Evolutionary conservation across 2,888 invertebrate genomes (phyloP).

Genomic region (Pyrgus malvae): DNA sequence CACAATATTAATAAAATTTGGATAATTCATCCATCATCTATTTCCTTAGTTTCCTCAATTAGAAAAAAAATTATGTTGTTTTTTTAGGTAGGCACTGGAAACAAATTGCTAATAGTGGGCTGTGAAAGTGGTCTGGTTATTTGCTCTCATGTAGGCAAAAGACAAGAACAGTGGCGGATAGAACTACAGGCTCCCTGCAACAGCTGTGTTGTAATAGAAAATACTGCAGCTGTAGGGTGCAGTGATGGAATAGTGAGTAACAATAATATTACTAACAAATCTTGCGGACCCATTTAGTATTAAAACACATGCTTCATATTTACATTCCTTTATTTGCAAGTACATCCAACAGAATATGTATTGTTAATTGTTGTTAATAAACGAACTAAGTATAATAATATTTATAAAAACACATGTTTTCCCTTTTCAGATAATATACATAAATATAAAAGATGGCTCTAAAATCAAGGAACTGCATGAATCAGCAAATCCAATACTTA

Average conservation of each 20-base stretch:
- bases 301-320: too few relatives aligned
- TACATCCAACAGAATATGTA: too few relatives aligned
- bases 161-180: conserved; percentile 64
- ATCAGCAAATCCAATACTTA: conserved; percentile 80
- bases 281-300: too few relatives aligned
- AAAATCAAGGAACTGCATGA: conserved; percentile 70
- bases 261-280: neutral
- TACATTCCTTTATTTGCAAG: too few relatives aligned
- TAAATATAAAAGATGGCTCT: conserved; percentile 55
- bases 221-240: conserved; percentile 79
- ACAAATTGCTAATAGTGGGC: conserved; percentile 83
- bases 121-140: conserved; percentile 83
- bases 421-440: conserved; percentile 55
- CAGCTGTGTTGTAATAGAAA: conserved; percentile 74
- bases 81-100: conserved; percentile 81
- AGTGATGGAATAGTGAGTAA: conserved; percentile 78
- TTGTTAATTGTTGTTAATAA: too few relatives aligned
- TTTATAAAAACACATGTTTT: neutral
- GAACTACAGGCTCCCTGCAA: conserved; percentile 79
- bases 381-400: too few relatives aligned
- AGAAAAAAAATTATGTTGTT: neutral
- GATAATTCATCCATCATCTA: too few relatives aligned
- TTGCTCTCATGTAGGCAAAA: conserved; percentile 79
- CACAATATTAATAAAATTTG: too few relatives aligned
- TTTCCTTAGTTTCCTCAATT: too few relatives aligned